Base-by-base conservation (phyloP, 2,797 vertebrate species). In the Gymnodraco acuticeps region DNA sequence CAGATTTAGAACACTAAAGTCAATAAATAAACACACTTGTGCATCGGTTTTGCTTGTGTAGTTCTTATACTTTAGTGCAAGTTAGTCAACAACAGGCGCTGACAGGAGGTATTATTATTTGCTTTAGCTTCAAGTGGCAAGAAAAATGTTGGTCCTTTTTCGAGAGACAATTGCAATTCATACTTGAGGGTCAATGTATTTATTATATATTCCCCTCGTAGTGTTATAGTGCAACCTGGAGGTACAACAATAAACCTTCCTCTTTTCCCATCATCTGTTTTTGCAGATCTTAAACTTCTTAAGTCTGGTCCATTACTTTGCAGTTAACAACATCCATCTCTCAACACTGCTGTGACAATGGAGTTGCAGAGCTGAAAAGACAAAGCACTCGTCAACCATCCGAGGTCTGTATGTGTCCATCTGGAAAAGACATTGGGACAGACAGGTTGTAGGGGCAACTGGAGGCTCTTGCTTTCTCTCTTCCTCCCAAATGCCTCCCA, bases 381-480 rank as follows among this genome's bases (percentile, higher is more conserved):
- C 78, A 84, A 86, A 91, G 77, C 70, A 58, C 81, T 87, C 69
- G 46, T 83, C 81, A 75, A 73, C 74, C 75, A 45, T 85, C 69
- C 64, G 19, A 23, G 69, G 56, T 87, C 76, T 82, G 69, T 78
- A 73, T 72, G 70, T 84, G 88, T 82, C 85, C 77, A 88, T 91
- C 93, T 95, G 93, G 92, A 91, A 93, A 94, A 94, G 84, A 81
- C 91, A 90, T 92, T 56, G 75, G 83, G 82, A 80, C 66, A 80
- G 85, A 87, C 84, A 85, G 65, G 80, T 91, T 94, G 86, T 82
- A 78, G 84, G 88, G 84, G 85, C 71, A 87, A 87, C 80, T 83
- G 71, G 77, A 81, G 88, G 70, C 20, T 77, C 50, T 60, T 33
- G 52, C 58, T 58, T 27, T 56, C 27, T 47, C 52, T 81, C 53